A percentile compares a stretch with the other conserved stretches of the same genome.
These are phyloP conservation scores for Spinus pinus DNA, from an alignment of 2,797 vertebrate species.

Conservation along the genomic window DNA sequence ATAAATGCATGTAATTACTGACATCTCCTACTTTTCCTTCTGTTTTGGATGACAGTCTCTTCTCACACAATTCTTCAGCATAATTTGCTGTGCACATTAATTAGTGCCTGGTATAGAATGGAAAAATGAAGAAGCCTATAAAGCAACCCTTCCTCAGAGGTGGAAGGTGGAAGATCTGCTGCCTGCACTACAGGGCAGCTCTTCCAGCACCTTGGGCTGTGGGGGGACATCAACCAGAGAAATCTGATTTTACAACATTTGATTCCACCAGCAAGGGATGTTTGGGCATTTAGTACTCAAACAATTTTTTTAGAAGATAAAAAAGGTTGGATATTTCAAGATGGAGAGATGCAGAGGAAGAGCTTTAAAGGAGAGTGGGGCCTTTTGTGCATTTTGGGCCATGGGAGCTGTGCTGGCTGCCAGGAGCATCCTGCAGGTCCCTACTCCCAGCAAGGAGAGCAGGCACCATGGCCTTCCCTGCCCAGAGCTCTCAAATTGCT, in stretches of 20 bases:
- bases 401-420: neutral
- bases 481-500: neutral
- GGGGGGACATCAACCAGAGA: rapidly evolving
- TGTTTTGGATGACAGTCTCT: neutral
- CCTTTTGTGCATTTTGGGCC: neutral
- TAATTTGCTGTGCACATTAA: neutral
- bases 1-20: neutral
- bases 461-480: neutral
- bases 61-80: neutral
- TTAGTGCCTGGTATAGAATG: neutral
- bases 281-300: neutral
- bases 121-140: neutral
- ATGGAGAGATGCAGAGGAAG: neutral
- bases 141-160: neutral
- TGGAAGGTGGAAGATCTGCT: neutral
- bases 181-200: neutral
- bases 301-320: rapidly evolving
- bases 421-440: neutral
- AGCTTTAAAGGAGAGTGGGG: neutral
- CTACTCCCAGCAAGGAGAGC: neutral
- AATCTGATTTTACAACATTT: neutral
- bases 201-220: rapidly evolving
- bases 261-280: neutral
- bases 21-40: neutral
- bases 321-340: neutral